Evolutionary conservation across 2,113 vertebrate genomes (phyloP), one percentile per base, ranked within the genome.

Genomic region (Crypturellus undulatus): DNA sequence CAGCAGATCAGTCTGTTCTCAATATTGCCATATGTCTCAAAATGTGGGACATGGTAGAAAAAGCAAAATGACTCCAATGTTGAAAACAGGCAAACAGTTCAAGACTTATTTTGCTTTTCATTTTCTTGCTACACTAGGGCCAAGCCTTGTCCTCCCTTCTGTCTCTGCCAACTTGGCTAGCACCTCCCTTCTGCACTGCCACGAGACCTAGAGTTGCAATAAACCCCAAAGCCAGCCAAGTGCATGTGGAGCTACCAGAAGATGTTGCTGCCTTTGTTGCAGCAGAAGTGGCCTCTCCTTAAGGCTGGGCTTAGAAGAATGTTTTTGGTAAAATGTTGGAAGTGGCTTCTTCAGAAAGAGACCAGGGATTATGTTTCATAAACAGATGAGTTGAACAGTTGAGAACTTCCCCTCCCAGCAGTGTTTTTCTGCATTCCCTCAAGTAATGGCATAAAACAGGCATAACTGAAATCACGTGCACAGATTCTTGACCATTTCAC

Each of bases 271-370:
- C 34, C 75, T 34, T 82, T 91, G 71, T 68, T 47, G 63, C 22
- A 10, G 13, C 0, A 79, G 62, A 73, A 93, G 43, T 65, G 25
- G 82, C 4, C 36, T 63, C 59, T 69, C 1, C 32, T 43, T 87
- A 77, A 78, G 79, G 63, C 22, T 91, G 75, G 45, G 71, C 58
- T 85, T 76, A 72, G n/a, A 80, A 89, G 70, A 92, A 89, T 89
- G 86, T 20, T 5, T 89, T 90, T 94, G 70, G 81, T 73, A 89
- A 79, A 78, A 64, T 25, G 28, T 47, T 34, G 24, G 40, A 87
- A 64, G 22, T 34, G 28, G 7, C 10, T 69, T 91, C 92, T 89
- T 40, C 10, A 51, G 21, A 65, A 45, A 54, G 40, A 60, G 26
- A 14, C 62, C 40, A 51, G 36, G 64, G 26, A 16, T 81, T 91